Conservation (phyloP, 2,888 invertebrate genomes). For the Tinea semifulvella region DNA sequence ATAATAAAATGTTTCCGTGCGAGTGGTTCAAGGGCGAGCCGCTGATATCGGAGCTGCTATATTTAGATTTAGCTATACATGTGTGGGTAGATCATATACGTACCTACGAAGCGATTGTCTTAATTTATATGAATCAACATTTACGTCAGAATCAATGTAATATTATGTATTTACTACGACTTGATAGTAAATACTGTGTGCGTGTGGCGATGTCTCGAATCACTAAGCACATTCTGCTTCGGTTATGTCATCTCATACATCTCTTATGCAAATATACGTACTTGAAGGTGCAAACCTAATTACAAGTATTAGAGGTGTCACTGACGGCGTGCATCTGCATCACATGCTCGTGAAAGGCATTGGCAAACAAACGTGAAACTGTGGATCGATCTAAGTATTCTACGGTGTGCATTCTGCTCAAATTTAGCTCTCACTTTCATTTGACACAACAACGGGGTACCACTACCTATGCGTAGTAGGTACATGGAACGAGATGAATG, state of each 20-base stretch:
- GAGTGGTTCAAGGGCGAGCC: slow-evolving; percentile 68
- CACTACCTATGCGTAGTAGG: slow-evolving; percentile 35
- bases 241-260: too few relatives aligned
- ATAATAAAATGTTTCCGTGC: slow-evolving; percentile 68
- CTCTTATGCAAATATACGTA: too few relatives aligned
- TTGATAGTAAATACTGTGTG: not conserved
- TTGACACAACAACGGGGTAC: slow-evolving; percentile 25
- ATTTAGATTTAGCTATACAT: slow-evolving; percentile 63
- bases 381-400: not conserved
- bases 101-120: slow-evolving; percentile 9
- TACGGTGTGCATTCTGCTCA: slow-evolving; percentile 30
- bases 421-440: slow-evolving; percentile 64
- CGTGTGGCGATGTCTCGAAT: not conserved
- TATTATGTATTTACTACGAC: not conserved
- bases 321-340: too few relatives aligned
- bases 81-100: slow-evolving; percentile 1
- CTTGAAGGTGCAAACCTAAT: too few relatives aligned
- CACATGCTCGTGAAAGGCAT: too few relatives aligned
- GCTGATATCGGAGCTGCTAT: slow-evolving; percentile 67
- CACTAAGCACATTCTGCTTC: too few relatives aligned
- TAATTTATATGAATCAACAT: slow-evolving; percentile 8
- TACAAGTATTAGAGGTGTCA: too few relatives aligned
- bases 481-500: slow-evolving; percentile 66
- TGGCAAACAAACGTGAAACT: too few relatives aligned
- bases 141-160: not conserved